Conservation (phyloP, 2,113 vertebrate genomes). For the Labrus mixtus region DNA sequence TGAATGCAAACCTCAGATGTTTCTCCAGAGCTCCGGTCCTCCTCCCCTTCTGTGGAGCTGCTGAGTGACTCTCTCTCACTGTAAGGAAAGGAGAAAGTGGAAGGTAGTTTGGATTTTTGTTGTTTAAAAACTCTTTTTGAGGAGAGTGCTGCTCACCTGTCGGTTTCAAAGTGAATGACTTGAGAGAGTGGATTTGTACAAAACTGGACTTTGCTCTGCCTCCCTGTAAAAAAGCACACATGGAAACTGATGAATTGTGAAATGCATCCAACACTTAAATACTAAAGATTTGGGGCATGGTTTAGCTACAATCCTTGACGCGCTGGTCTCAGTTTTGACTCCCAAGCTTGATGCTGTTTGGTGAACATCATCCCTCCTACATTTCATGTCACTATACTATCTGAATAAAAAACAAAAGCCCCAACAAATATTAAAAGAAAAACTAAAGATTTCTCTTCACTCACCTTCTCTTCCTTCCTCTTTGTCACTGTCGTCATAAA, state of each 20-base stretch:
- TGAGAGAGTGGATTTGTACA: constrained; percentile 61
- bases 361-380: too few relatives aligned
- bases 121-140: neutral
- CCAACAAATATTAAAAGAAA: neutral
- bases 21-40: constrained; percentile 54
- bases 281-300: too few relatives aligned
- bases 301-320: too few relatives aligned
- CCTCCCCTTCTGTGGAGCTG: constrained; percentile 66
- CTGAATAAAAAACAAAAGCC: too few relatives aligned
- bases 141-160: constrained; percentile 57
- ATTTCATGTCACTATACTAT: too few relatives aligned
- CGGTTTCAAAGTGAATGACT: constrained; percentile 69
- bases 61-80: constrained; percentile 65
- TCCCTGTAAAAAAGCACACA: constrained; percentile 53
- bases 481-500: constrained; percentile 65
- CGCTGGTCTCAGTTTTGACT: too few relatives aligned
- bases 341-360: too few relatives aligned
- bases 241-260: neutral
- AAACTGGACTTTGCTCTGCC: constrained; percentile 74
- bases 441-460: constrained; percentile 17
- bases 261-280: neutral
- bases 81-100: constrained; percentile 20
- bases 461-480: constrained; percentile 63
- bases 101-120: neutral
- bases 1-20: constrained; percentile 35